These are phyloP conservation scores for Nemapogon koenigi DNA, from an alignment of 2,888 invertebrate genomes.

Conservation along the genomic window DNA sequence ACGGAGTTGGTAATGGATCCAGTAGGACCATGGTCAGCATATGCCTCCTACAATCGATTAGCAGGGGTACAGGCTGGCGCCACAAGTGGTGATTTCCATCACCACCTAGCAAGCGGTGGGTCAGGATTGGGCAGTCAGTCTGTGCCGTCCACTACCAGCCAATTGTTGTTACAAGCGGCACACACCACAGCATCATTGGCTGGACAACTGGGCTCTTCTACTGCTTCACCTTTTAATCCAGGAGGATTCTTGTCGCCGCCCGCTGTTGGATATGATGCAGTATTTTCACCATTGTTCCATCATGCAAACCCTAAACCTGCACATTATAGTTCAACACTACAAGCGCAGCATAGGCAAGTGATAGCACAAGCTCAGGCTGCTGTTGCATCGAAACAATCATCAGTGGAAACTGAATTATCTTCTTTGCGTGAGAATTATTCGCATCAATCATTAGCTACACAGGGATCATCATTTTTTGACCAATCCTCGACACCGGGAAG, in stretches of 20 bases:
- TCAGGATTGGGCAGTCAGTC: constrained; percentile 58
- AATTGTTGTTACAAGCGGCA: constrained; percentile 71
- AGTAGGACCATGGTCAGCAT: constrained; percentile 87
- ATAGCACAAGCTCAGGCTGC: constrained; percentile 64
- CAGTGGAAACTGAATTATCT: constrained; percentile 64
- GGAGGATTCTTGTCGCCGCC: constrained; percentile 78
- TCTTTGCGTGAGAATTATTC: constrained; percentile 67
- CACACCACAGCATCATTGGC: constrained; percentile 68
- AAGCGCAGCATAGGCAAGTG: constrained; percentile 73
- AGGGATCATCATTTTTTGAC: constrained; percentile 72
- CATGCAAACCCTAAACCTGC: constrained; percentile 78
- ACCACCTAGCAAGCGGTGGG: constrained; percentile 68
- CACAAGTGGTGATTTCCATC: constrained; percentile 71
- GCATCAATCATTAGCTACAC: constrained; percentile 61
- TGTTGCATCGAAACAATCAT: constrained; percentile 61
- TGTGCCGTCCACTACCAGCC: constrained; percentile 70
- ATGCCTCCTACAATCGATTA: constrained; percentile 83
- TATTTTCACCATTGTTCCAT: constrained; percentile 84
- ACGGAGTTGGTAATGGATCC: constrained; percentile 81
- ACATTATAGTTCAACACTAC: constrained; percentile 71
- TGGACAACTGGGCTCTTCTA: constrained; percentile 67
- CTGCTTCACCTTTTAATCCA: constrained; percentile 71
- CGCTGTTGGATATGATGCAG: constrained; percentile 80
- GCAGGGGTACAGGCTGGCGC: constrained; percentile 74
- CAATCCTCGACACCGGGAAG: constrained; percentile 63